phyloP scores from a whole-genome alignment of 37 sponge, comb jelly and placozoan genomes.

The Oopsacas minuta region DNA sequence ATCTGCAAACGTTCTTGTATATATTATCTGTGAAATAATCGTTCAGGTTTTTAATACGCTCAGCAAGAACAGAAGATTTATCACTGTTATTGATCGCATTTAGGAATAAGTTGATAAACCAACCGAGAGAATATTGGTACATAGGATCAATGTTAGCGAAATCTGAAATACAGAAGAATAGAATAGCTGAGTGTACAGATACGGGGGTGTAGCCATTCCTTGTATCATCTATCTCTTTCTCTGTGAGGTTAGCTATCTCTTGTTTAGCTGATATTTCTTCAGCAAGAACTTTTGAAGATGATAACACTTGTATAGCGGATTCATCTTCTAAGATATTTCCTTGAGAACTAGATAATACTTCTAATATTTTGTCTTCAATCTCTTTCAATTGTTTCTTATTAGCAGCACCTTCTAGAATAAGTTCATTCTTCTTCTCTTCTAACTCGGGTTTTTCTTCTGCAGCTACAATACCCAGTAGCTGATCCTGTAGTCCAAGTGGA shows the following conservation, averaged over 20 bases:
- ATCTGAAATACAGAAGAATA: constrained; percentile 97
- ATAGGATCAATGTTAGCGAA: constrained; percentile 94
- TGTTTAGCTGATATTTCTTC: constrained; percentile 92
- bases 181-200: constrained; percentile 75
- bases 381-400: constrained; percentile 93
- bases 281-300: constrained; percentile 81
- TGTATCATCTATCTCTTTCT: constrained; percentile 89
- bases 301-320: constrained; percentile 82
- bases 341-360: constrained; percentile 77
- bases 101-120: constrained; percentile 92
- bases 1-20: constrained; percentile 94
- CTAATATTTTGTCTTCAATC: constrained; percentile 96
- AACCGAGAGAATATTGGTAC: constrained; percentile 93
- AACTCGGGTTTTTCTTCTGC: constrained; percentile 96
- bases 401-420: constrained; percentile 82
- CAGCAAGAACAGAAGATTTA: constrained; percentile 56
- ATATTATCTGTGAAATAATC: constrained; percentile 93
- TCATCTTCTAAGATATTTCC: constrained; percentile 97
- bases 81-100: constrained; percentile 79
- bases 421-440: constrained; percentile 94
- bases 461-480: constrained; percentile 92
- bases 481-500: constrained; percentile 94
- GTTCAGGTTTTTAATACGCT: constrained; percentile 73
- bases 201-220: constrained; percentile 94
- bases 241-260: constrained; percentile 77